Percentiles rank a stretch among this genome's conserved stretches.
phyloP scores from a whole-genome alignment of 2,113 vertebrate genomes.

The Scolopax mira region DNA sequence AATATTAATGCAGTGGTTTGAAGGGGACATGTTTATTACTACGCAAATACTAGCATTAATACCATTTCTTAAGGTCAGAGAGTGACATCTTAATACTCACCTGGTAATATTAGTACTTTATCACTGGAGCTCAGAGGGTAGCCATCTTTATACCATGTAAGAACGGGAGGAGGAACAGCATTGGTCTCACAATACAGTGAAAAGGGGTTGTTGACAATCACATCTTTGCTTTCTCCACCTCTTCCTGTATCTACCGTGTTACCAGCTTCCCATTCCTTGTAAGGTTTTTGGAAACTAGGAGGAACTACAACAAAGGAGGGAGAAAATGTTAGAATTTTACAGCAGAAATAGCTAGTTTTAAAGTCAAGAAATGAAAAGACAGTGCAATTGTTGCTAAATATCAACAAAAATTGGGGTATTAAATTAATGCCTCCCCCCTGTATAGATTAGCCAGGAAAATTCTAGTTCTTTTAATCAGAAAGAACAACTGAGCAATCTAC shows the following conservation, averaged over 20 bases:
- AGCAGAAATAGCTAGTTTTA: background rate
- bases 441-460: background rate
- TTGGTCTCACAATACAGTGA: slow-evolving; percentile 93
- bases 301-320: slow-evolving; percentile 78
- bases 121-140: slow-evolving; percentile 81
- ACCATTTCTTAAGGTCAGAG: background rate
- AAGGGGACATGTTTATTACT: background rate
- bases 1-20: background rate
- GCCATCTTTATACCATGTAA: slow-evolving; percentile 94
- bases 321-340: background rate
- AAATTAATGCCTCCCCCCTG: background rate
- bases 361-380: background rate
- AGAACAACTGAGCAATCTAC: background rate
- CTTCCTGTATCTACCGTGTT: slow-evolving; percentile 68
- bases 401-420: background rate
- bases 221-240: slow-evolving; percentile 80
- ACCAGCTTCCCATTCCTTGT: slow-evolving; percentile 71
- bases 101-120: slow-evolving; percentile 88
- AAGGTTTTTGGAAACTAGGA: slow-evolving; percentile 85
- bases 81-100: slow-evolving; percentile 60
- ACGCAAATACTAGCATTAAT: background rate
- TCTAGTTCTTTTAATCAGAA: background rate
- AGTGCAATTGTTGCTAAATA: background rate
- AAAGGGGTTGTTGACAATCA: slow-evolving; percentile 90
- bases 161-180: slow-evolving; percentile 89